Evolutionary conservation across 1,140 invertebrate genomes (phyloP), one percentile per base, ranked within the genome.

Genomic region (Drosophila pseudoobscura): DNA sequence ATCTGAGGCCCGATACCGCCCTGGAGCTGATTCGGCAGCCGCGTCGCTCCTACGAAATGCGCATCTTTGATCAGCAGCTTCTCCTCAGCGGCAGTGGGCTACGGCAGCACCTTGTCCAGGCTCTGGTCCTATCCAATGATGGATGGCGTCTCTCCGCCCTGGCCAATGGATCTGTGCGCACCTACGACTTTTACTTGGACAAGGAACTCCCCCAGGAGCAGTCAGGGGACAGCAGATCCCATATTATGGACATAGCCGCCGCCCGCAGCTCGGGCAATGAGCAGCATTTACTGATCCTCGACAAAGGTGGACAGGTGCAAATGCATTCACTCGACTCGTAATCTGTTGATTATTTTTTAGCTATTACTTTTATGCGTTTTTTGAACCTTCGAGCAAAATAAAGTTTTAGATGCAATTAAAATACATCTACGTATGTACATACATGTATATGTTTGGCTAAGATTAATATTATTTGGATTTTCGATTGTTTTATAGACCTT

Each of bases 111-210:
- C 70, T 91, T 6, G 83, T 91, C 13, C 84, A 90, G 43, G 52
- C 76, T 6, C 51, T 91, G 3, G 62, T 85, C 11, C 54, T 91
- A 17, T 90, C 90, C 29, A 75, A 55, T 46, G 90, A 91, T 41
- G 88, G 90, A 24, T 89, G 80, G 80, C 56, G 65, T 1, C 60
- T 91, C 1, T 91, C 80, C 31, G 79, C 79, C 11, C 55, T 91
- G 17, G 50, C 73, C 3, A 89, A 91, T 73, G 89, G 89, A 5
- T 22, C 54, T 2, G 49, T 91, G 11, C 82, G 85, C 5, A 55
- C 56, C 17, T 91, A 90, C 17, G 90, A 91, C 47, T 91, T 91
- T 24, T 78, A 87, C 54, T 62, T 80, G 47, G 90, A 90, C 44
- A 64, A 60, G 0, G 90, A 91, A 53, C 13, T 80, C 0, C 2